Evolutionary conservation across 2,797 vertebrate species (phyloP), one percentile per base, ranked within the genome.

Genomic region (Phrynocephalus vlangalii): DNA sequence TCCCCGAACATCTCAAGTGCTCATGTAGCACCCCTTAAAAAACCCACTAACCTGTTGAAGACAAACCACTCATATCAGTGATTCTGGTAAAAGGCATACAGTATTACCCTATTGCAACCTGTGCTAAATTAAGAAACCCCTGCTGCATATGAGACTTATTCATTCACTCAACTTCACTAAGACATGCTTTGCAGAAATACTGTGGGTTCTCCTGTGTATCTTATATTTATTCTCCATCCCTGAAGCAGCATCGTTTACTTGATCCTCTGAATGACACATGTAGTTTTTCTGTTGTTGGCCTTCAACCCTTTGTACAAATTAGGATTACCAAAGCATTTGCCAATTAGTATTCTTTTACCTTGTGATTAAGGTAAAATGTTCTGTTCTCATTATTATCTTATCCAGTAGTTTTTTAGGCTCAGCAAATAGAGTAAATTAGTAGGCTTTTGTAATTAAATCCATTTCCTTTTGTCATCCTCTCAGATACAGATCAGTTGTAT

Each of bases 291-390:
- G 63, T 33, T 16, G 7, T 52, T 20, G 78, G 18, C 7, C 5
- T 81, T 66, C 79, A 66, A 15, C 22, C 24, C 22, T 20, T 33
- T 26, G 2, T 81, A 81, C 75, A 60, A 63, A 73, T 30, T 52
- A 28, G 79, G 18, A n/a, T 89, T 79, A 76, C 15, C 1, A 86
- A 79, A 9, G 26, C 13, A 44, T 48, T 24, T 11, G 44, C n/a
- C n/a, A 6, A 7, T 80, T 9, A 56, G 2, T 56, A 56, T 56
- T 56, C 9, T 13, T 56, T 56, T 56, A 56, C 52, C 13, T 2
- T 72, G 22, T 86, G 75, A 60, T 52, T 80, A 73, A 1, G 1
- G 0, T 0, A 0, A 83, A 2, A 52, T 22, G 67, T 1, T 50
- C 83, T 48, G 79, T 33, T 18, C 79, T 79, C 71, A 28, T 13